phyloP scores from a whole-genome alignment of 2,797 vertebrate species.

The Sylvia borin region DNA sequence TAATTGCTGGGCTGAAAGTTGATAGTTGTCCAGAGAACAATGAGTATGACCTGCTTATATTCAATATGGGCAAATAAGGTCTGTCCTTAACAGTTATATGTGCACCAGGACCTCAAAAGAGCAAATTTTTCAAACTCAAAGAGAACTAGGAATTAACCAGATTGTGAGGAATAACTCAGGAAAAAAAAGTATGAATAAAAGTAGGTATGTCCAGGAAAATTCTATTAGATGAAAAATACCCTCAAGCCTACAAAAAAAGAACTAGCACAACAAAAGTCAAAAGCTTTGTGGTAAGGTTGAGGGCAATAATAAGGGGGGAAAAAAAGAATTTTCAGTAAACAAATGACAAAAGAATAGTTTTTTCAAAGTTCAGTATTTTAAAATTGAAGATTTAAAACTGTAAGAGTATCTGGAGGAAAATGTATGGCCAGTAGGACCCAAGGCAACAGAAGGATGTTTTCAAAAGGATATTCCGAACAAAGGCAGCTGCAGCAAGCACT shows the following conservation, averaged over 20 bases:
- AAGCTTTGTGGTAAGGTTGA: not conserved
- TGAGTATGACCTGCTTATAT: not conserved
- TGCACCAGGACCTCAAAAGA: not conserved
- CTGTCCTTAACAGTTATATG: not conserved
- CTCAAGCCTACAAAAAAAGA: not conserved
- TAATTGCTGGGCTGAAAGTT: not conserved
- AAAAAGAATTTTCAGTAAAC: not conserved
- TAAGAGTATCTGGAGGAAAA: not conserved
- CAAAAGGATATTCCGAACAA: not conserved
- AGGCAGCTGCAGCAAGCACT: not conserved
- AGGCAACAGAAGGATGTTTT: not conserved
- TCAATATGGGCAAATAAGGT: not conserved
- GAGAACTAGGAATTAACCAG: not conserved
- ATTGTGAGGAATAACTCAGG: not conserved
- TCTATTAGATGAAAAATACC: not conserved
- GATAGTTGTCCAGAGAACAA: not conserved
- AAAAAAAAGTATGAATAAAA: not conserved
- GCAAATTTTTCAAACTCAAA: not conserved
- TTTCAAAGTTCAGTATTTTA: not conserved
- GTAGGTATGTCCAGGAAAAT: not conserved
- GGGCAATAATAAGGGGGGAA: not conserved
- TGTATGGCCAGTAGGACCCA: not conserved
- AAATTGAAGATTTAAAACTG: not conserved
- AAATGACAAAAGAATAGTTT: not conserved
- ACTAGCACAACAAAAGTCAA: not conserved